Base-by-base conservation (phyloP, 30 jellyfish, hydroid and myxozoan species). In the Aurelia sp. region DNA sequence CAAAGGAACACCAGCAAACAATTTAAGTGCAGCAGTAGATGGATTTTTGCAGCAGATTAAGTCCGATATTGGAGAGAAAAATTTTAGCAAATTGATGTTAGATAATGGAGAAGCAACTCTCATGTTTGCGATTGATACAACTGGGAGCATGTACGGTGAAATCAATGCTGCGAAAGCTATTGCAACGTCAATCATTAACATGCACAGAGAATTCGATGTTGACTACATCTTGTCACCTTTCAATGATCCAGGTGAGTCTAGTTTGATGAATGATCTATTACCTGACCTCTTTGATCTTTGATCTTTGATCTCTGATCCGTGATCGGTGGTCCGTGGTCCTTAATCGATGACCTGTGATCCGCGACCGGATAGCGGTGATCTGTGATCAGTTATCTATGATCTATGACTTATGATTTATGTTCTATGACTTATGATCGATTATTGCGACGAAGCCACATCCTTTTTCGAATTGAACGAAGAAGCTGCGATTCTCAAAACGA, bases 171-270 rank as follows among this genome's bases (percentile, higher is more conserved):
- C 97, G 24, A 91, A 91, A 72, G 85, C 81, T 3, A 91, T 91
- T 0, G 97, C 97, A 44, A 76, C 77, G 13, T 30, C 89, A 5
- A 91, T 91, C 13, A 80, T 91, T 38, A 91, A 84, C 40, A 69
- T 53, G 40, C 78, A 78, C 24, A 53, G 97, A 15, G 89, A 83
- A 62, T 83, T 83, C 85, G 80, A 88, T 4, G 97, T 91, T 48
- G 97, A 91, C 52, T 91, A 91, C 73, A 83, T 91, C 52, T 82
- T 91, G 51, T 83, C 97, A 10, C 96, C 95, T 5, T 83, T 83
- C 78, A 91, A 84, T 67, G 97, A 91, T 61, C 97, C 97, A 74
- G 76, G 97, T 90, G 63, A 47, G 81, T 22, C 19, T 30, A n/a
- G 5, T 66, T 30, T 13, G 51, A 66, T 66, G 7, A 4, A 16